Evolutionary conservation across 2,797 vertebrate genomes (phyloP), one percentile per base, ranked within the genome.

Genomic region (Vireo griseus): DNA sequence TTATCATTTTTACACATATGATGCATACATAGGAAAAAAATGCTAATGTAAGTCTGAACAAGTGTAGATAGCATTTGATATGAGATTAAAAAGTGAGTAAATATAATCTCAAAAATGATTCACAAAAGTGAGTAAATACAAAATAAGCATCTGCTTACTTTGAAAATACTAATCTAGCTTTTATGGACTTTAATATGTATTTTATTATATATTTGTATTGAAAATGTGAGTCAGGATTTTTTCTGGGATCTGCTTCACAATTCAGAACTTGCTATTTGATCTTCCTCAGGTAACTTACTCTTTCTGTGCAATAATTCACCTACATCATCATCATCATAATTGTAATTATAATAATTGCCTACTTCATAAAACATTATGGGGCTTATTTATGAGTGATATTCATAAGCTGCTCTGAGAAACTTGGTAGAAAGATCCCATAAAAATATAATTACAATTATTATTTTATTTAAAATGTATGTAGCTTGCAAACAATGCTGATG

Each of bases 191-290:
- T 19, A 74, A 88, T 35, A 35, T 35, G 35, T 35, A 35, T 95
- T 93, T 96, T 75, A 75, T 90, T 94, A 71, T 93, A 75, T 94
- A 92, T 96, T 88, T 91, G 54, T 94, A 97, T 88, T 91, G 85
- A 95, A 95, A 94, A 95, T 81, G 26, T 88, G 94, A 92, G 78
- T 94, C 94, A 91, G 73, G 40, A 69, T 62, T 72, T 92, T 85
- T 96, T 78, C 55, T 86, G 62, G 81, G 37, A 68, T 96, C 85
- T 96, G 40, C 89, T 93, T 91, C 89, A 72, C 76, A 80, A 5
- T 69, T 95, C 69, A 80, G 39, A 92, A 84, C 62, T 94, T 84
- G 51, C 73, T 69, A 72, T 93, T 95, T 94, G 94, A 88, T 96
- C 94, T 91, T 95, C 57, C 50, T 94, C 51, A 55, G 59, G 79